phyloP scores from a whole-genome alignment of 2,113 vertebrate species.

The Esox niger region DNA sequence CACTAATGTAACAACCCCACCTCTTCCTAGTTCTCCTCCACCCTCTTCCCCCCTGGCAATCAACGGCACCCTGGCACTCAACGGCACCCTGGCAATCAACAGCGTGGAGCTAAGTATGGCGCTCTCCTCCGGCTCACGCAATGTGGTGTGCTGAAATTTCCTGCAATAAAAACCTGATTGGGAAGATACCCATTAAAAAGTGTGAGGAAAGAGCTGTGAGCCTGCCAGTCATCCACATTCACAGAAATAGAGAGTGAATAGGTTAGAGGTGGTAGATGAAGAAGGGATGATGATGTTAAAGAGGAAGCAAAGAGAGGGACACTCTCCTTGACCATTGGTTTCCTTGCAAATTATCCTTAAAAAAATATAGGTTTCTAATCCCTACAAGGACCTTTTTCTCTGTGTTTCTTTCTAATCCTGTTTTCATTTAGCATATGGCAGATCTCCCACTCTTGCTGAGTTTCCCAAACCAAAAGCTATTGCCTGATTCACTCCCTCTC shows the following conservation, averaged over 20 bases:
- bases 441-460: slow-evolving; percentile 56
- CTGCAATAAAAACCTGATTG: slow-evolving; percentile 78
- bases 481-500: slow-evolving; percentile 75
- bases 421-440: slow-evolving; percentile 74
- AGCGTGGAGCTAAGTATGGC: slow-evolving; percentile 74
- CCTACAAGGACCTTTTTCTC: slow-evolving; percentile 5
- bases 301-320: slow-evolving; percentile 20
- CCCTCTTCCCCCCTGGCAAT: slow-evolving; percentile 56
- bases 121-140: slow-evolving; percentile 71
- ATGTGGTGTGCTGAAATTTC: slow-evolving; percentile 79
- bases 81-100: slow-evolving; percentile 59
- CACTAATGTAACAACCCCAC: slow-evolving; percentile 31
- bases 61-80: slow-evolving; percentile 61
- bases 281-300: background rate
- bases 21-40: slow-evolving; percentile 20
- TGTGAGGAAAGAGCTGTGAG: slow-evolving; percentile 17
- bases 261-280: slow-evolving; percentile 1
- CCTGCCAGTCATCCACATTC: slow-evolving; percentile 35
- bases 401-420: slow-evolving; percentile 48
- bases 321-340: slow-evolving; percentile 54
- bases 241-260: slow-evolving; percentile 35
- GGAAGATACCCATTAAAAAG: slow-evolving; percentile 73
- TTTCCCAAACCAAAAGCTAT: slow-evolving; percentile 76
- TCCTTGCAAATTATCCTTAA: slow-evolving; percentile 22
- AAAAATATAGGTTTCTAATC: slow-evolving; percentile 13